phyloP scores from a whole-genome alignment of 2,113 vertebrate genomes.

The Brienomyrus brachyistius region DNA sequence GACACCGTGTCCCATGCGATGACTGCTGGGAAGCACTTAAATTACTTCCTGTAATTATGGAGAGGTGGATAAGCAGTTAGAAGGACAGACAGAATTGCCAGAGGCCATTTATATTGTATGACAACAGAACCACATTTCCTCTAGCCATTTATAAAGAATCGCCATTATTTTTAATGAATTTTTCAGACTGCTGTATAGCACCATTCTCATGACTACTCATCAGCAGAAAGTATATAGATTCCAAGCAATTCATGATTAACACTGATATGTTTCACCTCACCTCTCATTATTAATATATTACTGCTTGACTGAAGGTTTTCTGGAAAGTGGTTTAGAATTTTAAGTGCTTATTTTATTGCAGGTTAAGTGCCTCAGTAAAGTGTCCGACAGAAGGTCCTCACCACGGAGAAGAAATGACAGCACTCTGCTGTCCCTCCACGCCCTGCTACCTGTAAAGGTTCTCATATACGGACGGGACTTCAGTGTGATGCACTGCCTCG shows the following conservation, averaged over 20 bases:
- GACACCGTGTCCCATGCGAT: slow-evolving; percentile 41
- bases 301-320: neutral
- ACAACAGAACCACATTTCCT: slow-evolving; percentile 8
- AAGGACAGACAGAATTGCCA: slow-evolving; percentile 39
- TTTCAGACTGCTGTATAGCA: neutral
- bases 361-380: neutral
- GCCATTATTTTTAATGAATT: neutral
- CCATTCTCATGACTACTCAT: neutral
- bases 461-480: neutral
- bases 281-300: neutral
- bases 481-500: neutral
- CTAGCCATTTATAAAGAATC: neutral
- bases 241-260: neutral
- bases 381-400: neutral
- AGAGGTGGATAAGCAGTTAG: slow-evolving; percentile 12
- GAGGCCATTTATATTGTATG: slow-evolving; percentile 30
- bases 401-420: neutral
- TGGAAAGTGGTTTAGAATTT: neutral
- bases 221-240: neutral
- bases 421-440: neutral
- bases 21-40: slow-evolving; percentile 34
- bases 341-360: neutral
- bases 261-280: neutral
- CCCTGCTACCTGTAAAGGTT: neutral
- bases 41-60: slow-evolving; percentile 35